Conservation (phyloP, 2,113 vertebrate genomes). For the Gorsachius goisagi region DNA sequence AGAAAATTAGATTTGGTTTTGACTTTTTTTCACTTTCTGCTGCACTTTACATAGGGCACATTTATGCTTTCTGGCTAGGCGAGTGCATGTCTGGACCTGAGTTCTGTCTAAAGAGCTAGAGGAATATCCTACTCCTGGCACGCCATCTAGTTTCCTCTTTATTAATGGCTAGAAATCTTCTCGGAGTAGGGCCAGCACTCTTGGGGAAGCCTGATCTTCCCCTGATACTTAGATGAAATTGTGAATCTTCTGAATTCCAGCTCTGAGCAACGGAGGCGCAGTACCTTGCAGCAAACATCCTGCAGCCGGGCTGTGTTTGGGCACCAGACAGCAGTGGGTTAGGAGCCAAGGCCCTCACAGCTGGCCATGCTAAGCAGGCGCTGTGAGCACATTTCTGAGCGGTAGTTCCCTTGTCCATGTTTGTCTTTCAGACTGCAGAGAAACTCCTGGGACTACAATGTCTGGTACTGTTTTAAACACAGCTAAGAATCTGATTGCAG, state of each 20-base stretch:
- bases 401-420: not conserved
- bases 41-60: not conserved
- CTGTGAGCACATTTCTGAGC: not conserved
- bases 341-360: accelerated
- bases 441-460: not conserved
- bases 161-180: not conserved
- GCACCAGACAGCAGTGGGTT: not conserved
- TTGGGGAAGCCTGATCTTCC: not conserved
- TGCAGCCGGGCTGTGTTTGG: not conserved
- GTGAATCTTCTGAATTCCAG: not conserved
- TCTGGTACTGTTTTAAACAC: not conserved
- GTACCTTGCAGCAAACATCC: not conserved
- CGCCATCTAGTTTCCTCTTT: not conserved
- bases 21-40: not conserved
- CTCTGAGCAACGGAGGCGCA: not conserved
- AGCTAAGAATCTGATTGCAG: not conserved
- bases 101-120: not conserved
- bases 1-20: not conserved
- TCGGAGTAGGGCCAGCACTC: not conserved
- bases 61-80: not conserved
- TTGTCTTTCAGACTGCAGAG: not conserved
- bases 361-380: not conserved
- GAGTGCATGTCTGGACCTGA: not conserved
- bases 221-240: not conserved
- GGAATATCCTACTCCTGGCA: not conserved